A percentile compares a stretch with the other conserved stretches of the same genome.
Evolutionary conservation across 2,888 invertebrate species (phyloP).

Genomic region (Ormyrus rosae): DNA sequence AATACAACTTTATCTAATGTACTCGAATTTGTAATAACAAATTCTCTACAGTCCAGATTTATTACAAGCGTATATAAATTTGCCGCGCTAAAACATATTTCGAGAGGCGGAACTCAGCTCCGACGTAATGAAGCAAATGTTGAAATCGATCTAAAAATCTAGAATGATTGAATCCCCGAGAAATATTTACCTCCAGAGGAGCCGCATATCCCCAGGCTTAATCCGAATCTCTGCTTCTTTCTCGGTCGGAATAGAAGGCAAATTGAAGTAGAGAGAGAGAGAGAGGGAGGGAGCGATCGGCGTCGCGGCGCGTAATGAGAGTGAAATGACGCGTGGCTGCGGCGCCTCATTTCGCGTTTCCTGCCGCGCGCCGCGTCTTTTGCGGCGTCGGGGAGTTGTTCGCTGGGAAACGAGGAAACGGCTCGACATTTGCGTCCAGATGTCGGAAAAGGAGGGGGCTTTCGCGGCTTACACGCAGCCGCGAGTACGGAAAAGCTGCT

Average conservation of each 20-base stretch:
- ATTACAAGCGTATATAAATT: too few relatives aligned
- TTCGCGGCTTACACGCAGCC: background rate
- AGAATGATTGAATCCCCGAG: too few relatives aligned
- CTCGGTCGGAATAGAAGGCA: background rate
- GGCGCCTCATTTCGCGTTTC: conserved; percentile 30
- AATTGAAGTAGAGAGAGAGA: conserved; percentile 15
- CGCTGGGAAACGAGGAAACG: conserved; percentile 13
- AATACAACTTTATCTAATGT: too few relatives aligned
- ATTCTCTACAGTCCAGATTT: too few relatives aligned
- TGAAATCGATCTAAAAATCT: too few relatives aligned
- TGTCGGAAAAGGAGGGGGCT: background rate
- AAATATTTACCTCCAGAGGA: background rate
- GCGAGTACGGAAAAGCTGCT: conserved; percentile 7
- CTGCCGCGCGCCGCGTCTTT: background rate
- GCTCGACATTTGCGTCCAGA: conserved; percentile 37
- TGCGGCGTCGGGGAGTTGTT: background rate
- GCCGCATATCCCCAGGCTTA: background rate
- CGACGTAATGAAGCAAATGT: too few relatives aligned
- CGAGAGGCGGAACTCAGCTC: too few relatives aligned
- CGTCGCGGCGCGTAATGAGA: conserved; percentile 33
- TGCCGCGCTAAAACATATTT: too few relatives aligned
- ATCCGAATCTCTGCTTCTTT: background rate
- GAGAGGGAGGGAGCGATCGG: conserved; percentile 3
- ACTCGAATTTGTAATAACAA: too few relatives aligned
- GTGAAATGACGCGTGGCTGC: conserved; percentile 47